Evolutionary conservation across 2,113 vertebrate genomes (phyloP), one percentile per base, ranked within the genome.

Genomic region (Thinocorus orbignyianus): DNA sequence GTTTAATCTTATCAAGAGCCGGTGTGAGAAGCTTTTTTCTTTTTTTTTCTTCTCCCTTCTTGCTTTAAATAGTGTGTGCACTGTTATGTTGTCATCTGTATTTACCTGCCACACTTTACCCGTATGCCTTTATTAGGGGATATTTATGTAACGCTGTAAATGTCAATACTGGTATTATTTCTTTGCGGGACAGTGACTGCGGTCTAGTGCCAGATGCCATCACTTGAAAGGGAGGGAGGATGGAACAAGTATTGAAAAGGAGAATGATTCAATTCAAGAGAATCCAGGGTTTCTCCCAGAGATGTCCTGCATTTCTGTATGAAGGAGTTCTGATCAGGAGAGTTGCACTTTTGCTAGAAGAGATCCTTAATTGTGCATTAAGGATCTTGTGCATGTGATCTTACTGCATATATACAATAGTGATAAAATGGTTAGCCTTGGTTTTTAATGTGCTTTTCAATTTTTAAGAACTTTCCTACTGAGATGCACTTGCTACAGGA

Each of bases 1-100:
- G 85, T 93, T 95, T 95, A 94, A 95, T 96, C 90, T 90, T 57
- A 70, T 33, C 2, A 17, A 87, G 73, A 85, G 44, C 41, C 1
- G 2, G 48, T 49, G 64, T 58, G 83, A 87, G 83, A 87, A 71
- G 61, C 13, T 2, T 55, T 86, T 85, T 71, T 18, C 0, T 69
- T 60, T 86, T 82, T 69, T 16, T 0, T 69, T 13, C 0, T 1
- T 6, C 12, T 58, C 42, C 39, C 16, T 88, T 86, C 92, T 76
- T 89, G 39, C 82, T 86, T 81, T 92, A 94, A 97, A 69, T 61
- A 64, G 35, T 31, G 42, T 26, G 13, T 80, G 65, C 39, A 70
- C 92, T 26, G 22, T 94, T 93, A 87, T 42, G 49, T 52, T 52
- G 77, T 85, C 37, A 78, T 70, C 57, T 94, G 81, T 87, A 78